These are phyloP conservation scores for Diabrotica virgifera DNA, from an alignment of 1,140 invertebrate species.

Conservation along the genomic window DNA sequence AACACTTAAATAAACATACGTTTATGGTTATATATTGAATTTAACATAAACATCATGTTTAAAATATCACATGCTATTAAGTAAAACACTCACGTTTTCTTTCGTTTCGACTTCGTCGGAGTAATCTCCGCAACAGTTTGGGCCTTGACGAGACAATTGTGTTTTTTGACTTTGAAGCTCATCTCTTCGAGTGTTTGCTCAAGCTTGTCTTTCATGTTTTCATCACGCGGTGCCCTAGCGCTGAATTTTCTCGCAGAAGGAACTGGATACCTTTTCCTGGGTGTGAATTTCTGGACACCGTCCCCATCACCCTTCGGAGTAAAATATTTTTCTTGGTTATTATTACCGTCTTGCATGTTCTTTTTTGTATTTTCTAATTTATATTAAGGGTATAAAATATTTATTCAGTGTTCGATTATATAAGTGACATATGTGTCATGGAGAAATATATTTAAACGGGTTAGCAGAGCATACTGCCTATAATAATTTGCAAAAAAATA, in stretches of 20 bases:
- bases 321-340: slow-evolving; percentile 1
- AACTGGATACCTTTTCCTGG: slow-evolving; percentile 25
- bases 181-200: slow-evolving; percentile 25
- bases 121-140: slow-evolving; percentile 35
- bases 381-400: too few species aligned
- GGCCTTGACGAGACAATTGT: slow-evolving; percentile 24
- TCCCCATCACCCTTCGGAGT: slow-evolving; percentile 30
- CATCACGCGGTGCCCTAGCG: slow-evolving; percentile 20
- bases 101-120: slow-evolving; percentile 27
- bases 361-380: too few species aligned
- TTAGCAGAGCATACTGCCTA: too few species aligned
- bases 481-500: too few species aligned
- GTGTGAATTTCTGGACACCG: slow-evolving; percentile 22
- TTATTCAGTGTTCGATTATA: too few species aligned
- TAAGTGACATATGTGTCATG: too few species aligned
- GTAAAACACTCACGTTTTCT: slow-evolving; percentile 16
- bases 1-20: too few species aligned
- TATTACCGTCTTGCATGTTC: background rate
- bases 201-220: slow-evolving; percentile 26
- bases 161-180: slow-evolving; percentile 8
- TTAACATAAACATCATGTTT: too few species aligned
- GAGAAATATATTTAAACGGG: too few species aligned
- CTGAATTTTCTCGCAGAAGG: slow-evolving; percentile 32
- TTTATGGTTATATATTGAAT: too few species aligned
- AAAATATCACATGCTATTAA: too few species aligned